Percentiles rank a stretch among this genome's conserved stretches.
phyloP scores from a whole-genome alignment of 1,140 invertebrate species.

The Popillia japonica region DNA sequence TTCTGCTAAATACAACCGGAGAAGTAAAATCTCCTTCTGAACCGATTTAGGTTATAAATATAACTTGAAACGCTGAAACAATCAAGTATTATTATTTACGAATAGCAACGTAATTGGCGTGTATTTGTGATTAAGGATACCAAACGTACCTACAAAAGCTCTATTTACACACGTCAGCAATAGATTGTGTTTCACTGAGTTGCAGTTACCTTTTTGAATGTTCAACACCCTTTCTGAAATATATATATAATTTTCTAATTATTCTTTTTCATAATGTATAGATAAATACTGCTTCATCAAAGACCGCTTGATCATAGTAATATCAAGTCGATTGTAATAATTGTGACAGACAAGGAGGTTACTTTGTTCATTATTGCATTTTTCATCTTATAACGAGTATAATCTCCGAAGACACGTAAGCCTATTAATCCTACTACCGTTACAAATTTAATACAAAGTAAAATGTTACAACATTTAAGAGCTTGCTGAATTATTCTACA shows the following conservation, averaged over 20 bases:
- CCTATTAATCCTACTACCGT: not conserved
- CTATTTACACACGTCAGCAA: too few relatives aligned
- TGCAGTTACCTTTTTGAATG: too few relatives aligned
- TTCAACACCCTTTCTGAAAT: not conserved
- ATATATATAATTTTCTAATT: not conserved
- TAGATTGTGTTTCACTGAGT: too few relatives aligned
- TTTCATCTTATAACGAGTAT: not conserved
- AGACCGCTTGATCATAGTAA: not conserved
- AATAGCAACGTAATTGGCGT: too few relatives aligned
- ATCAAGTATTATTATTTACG: too few relatives aligned
- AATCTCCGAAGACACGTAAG: conserved; percentile 16
- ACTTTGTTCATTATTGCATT: not conserved
- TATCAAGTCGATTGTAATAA: not conserved
- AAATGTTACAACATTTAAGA: conserved; percentile 19
- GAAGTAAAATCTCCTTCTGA: too few relatives aligned
- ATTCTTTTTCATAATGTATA: not conserved
- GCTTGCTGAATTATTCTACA: not conserved
- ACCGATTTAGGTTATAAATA: too few relatives aligned
- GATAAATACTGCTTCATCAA: not conserved
- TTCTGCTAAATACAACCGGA: too few relatives aligned
- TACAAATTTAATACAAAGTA: conserved; percentile 27
- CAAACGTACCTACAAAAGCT: too few relatives aligned
- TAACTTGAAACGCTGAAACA: too few relatives aligned
- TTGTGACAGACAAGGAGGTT: not conserved
- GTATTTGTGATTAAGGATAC: too few relatives aligned